phyloP scores from a whole-genome alignment of 1,140 invertebrate species.

The Latrodectus geometricus region DNA sequence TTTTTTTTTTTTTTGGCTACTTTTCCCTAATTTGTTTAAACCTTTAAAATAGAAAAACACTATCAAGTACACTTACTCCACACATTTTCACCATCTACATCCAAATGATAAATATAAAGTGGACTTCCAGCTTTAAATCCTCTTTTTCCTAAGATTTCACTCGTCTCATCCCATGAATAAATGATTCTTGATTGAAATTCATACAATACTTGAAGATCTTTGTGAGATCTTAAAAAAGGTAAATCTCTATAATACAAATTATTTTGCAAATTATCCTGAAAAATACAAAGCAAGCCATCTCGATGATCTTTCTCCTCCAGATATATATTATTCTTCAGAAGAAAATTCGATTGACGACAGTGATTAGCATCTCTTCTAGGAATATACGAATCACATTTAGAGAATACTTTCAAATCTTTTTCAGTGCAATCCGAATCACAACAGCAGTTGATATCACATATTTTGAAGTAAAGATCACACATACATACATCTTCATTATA shows the following conservation, averaged over 20 bases:
- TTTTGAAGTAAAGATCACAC: constrained; percentile 36
- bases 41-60: too few species aligned
- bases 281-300: constrained; percentile 45
- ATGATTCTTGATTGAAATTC: constrained; percentile 28
- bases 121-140: constrained; percentile 30
- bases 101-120: constrained; percentile 18
- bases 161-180: constrained; percentile 30
- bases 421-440: constrained; percentile 52
- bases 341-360: constrained; percentile 42
- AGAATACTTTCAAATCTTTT: constrained; percentile 50
- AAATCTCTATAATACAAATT: constrained; percentile 33
- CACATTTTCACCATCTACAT: not conserved
- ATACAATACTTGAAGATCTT: constrained; percentile 28
- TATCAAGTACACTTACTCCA: constrained; percentile 32
- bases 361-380: constrained; percentile 25
- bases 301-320: constrained; percentile 31
- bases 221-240: constrained; percentile 32
- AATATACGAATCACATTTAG: constrained; percentile 7
- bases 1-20: too few species aligned
- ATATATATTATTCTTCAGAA: constrained; percentile 41
- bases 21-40: too few species aligned
- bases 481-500: constrained; percentile 42
- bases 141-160: not conserved
- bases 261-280: constrained; percentile 46
- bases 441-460: constrained; percentile 55